These are phyloP conservation scores for Caenorhabditis remanei DNA, from an alignment of 1,140 invertebrate species.

Conservation along the genomic window DNA sequence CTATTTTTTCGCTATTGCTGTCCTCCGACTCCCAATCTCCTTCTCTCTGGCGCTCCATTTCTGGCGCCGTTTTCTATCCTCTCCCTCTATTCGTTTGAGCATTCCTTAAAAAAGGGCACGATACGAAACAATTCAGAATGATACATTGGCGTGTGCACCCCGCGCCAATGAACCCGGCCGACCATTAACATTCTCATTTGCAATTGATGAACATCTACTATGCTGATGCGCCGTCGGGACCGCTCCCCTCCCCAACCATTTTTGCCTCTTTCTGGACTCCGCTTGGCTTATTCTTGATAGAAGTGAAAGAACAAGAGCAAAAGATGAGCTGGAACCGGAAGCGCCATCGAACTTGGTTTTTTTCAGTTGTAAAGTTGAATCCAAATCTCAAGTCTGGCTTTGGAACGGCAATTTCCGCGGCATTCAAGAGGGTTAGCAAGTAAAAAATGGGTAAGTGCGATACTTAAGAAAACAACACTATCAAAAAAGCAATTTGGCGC, in stretches of 20 bases:
- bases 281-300: neutral
- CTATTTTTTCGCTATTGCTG: neutral
- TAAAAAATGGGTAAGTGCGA: neutral
- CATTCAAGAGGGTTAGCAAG: neutral
- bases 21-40: neutral
- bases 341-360: neutral
- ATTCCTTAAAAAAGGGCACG: conserved; percentile 28
- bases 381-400: neutral
- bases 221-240: conserved; percentile 23
- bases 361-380: conserved; percentile 33
- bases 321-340: conserved; percentile 43
- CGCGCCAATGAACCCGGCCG: conserved; percentile 44
- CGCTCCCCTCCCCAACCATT: neutral
- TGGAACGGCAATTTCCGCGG: neutral
- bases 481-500: neutral
- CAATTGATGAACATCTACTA: conserved; percentile 53
- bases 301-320: conserved; percentile 32
- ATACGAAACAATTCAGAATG: conserved; percentile 49
- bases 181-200: conserved; percentile 54
- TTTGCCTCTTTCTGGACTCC: conserved; percentile 37
- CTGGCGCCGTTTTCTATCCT: conserved; percentile 12
- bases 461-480: conserved; percentile 6
- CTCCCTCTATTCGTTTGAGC: neutral
- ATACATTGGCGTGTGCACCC: conserved; percentile 48
- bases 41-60: neutral